Base-by-base conservation (phyloP, 2,888 invertebrate genomes). In the Oeneis ivallda region DNA sequence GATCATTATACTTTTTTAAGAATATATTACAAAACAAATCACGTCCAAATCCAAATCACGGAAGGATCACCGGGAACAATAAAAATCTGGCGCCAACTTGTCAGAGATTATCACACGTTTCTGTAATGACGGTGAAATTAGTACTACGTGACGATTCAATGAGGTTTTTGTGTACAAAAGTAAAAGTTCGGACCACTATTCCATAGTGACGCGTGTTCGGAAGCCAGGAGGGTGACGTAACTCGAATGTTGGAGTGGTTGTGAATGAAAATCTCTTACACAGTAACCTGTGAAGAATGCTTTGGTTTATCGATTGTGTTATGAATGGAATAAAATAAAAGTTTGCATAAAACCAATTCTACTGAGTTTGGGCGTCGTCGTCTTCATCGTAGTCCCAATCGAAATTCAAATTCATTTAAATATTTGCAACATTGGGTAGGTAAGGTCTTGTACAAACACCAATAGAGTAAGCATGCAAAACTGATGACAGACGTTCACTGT, bases 61-160 rank as follows among this genome's bases (percentile, higher is more conserved):
- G 71, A 69, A 69, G 59, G 76, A 78, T 76, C 79, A 80, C 75
- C 73, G 76, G 75, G 76, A 75, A 86, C 84, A 86, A 87, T 86
- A 86, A 87, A 85, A 84, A 79, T 81, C 77, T 85, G 91, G 92
- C 91, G 91, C 91, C 91, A 86, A 75, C 79, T 82, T 78, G 74
- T 75, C 81, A 84, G 82, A 80, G 85, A 87, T 86, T 87, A 85
- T 85, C 78, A 83, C 90, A 90, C 90, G 89, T 90, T 76, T 81
- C 47, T 68, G 75, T 90, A 92, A 90, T 91, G 89, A 89, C 81
- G 79, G 77, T 81, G 79, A 86, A 89, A 91, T 89, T 85, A 83
- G 82, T 74, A 70, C 78, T 84, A 92, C 91, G 91, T 92, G 91
- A 88, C 78, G 75, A 66, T 75, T 76, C 78, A 75, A 68, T 69